phyloP scores from a whole-genome alignment of 2,113 vertebrate genomes.

The Pituophis catenifer region DNA sequence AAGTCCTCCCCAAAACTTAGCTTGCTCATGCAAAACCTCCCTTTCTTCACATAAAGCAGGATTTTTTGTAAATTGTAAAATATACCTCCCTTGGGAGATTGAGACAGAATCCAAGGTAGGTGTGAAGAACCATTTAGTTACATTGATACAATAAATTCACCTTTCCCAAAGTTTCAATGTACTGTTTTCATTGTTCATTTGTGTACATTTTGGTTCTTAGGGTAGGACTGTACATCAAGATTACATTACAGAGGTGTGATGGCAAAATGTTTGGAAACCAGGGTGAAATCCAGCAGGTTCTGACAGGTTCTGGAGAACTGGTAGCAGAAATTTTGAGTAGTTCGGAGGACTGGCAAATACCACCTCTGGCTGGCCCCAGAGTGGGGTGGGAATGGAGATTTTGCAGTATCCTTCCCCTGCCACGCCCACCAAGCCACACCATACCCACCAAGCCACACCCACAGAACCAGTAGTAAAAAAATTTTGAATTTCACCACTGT shows the following conservation, averaged over 20 bases:
- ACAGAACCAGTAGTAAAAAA: too few relatives aligned
- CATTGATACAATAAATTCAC: neutral
- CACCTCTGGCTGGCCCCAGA: too few relatives aligned
- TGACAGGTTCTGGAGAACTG: too few relatives aligned
- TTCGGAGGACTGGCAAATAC: too few relatives aligned
- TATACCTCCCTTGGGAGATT: neutral
- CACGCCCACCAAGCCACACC: too few relatives aligned
- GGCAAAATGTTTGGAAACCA: neutral
- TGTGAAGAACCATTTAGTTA: neutral
- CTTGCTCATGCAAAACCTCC: neutral
- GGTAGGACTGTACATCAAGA: neutral
- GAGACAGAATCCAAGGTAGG: neutral
- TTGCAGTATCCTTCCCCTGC: too few relatives aligned
- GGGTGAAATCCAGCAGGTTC: too few relatives aligned
- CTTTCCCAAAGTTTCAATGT: neutral
- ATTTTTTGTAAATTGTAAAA: neutral
- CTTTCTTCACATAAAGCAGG: neutral
- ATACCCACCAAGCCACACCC: too few relatives aligned
- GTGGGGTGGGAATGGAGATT: too few relatives aligned
- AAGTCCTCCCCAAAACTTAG: neutral
- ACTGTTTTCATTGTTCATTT: neutral
- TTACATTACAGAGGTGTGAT: neutral
- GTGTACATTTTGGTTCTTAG: neutral
- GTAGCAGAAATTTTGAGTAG: too few relatives aligned
- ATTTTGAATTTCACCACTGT: too few relatives aligned